Evolutionary conservation across 2,113 vertebrate species (phyloP), one percentile per base, ranked within the genome.

Genomic region (Tupaia chinensis): DNA sequence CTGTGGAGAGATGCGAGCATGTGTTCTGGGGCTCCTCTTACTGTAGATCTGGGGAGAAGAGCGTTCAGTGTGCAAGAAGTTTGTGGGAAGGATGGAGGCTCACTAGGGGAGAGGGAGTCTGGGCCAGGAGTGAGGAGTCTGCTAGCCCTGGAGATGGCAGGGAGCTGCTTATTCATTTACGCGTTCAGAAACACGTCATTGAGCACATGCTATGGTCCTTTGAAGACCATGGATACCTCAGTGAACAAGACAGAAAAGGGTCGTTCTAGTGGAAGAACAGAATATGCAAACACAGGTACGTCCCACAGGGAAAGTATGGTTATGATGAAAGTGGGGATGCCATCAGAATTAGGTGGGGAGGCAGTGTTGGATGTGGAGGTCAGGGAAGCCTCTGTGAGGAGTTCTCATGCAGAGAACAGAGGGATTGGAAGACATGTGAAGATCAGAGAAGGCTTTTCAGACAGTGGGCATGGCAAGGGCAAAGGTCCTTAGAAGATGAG

Each of bases 221-320:
- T 63, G 61, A 78, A 92, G 73, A 77, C 22, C 61, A 66, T 80
- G 66, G 27, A 44, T 56, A 61, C 44, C 13, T 83, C 81, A 54
- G 79, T 70, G 73, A 82, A 74, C 60, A 82, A 54, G 95, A 91
- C 65, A 83, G 79, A n/a, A 84, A 77, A 81, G 66, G 25, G 29
- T 56, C 25, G 61, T 82, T 93, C 29, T 65, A 44, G 61, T 81
- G n/a, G 29, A 32, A 22, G 56, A 69, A 68, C 23, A 60, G 34
- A 77, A 77, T 20, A 61, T 81, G 65, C 16, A n/a, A 90, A 79
- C 54, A 79, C 27, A 68, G 58, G 60, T 89, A 19, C 73, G 70
- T 68, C 44, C 61, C 60, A 10, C 13, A 44, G 34, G 56, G 72
- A 92, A 58, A 72, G 58, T 54, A 73, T 25, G 34, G 32, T 63